Percentiles rank a stretch among this genome's conserved stretches.
phyloP scores from a whole-genome alignment of 2,113 vertebrate genomes.

The Eurypyga helias region DNA sequence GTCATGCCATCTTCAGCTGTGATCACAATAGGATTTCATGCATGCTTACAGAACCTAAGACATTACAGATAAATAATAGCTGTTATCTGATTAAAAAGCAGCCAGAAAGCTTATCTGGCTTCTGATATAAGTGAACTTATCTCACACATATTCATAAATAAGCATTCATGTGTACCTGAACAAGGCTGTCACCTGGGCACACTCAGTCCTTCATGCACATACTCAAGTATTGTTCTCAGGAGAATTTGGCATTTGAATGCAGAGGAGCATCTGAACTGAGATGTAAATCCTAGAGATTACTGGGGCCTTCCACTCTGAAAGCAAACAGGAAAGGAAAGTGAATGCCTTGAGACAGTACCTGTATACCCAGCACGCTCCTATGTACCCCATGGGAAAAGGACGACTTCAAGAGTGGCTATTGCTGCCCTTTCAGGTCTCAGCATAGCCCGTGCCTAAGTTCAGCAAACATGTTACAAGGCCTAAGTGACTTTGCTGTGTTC shows the following conservation, averaged over 20 bases:
- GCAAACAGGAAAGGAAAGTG: neutral
- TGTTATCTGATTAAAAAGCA: neutral
- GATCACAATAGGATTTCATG: neutral
- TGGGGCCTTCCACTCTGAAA: neutral
- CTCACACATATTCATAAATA: neutral
- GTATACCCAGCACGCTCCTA: fast-evolving
- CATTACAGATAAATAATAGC: neutral
- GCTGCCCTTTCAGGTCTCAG: neutral
- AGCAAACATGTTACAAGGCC: neutral
- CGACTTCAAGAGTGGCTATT: neutral
- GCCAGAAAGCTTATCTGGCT: neutral
- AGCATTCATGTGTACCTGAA: neutral
- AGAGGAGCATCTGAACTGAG: neutral
- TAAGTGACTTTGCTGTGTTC: neutral
- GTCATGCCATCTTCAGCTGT: neutral
- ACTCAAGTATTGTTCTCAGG: neutral
- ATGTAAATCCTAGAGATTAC: neutral
- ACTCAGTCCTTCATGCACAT: neutral
- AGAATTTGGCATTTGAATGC: neutral
- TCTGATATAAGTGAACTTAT: neutral
- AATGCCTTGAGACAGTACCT: neutral
- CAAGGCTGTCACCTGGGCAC: neutral
- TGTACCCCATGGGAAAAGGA: fast-evolving
- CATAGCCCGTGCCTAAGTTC: neutral
- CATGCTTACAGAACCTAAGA: neutral